Evolutionary conservation across 2,888 invertebrate species (phyloP), one percentile per base, ranked within the genome.

Genomic region (Nemapogon koenigi): DNA sequence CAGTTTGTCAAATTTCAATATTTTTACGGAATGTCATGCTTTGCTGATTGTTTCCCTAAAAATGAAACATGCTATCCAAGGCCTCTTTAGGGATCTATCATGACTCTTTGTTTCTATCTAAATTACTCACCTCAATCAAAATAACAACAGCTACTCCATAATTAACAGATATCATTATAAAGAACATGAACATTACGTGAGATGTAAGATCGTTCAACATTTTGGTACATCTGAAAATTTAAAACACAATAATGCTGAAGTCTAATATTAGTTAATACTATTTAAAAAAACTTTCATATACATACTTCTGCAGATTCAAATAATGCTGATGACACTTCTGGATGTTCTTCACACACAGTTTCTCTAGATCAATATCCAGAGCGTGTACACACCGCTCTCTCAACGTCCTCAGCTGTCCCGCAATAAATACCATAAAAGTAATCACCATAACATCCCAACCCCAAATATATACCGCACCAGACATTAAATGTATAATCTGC

Each of bases 351-450:
- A 54, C 59, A 33, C 52, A 59, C 11, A 46, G 41, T 8, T 37
- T 35, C 11, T 37, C 7, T 38, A 43, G 49, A 0, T 33, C 10
- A 3, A 30, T n/a, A 8, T 52, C 46, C 30, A 63, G 53, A 4
- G 55, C 45, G 14, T 47, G 31, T 2, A 18, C 19, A 19, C 33
- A 33, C 13, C 57, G 49, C 2, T 58, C 18, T 6, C 57, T 50
- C 22, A 59, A 49, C 6, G 66, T 52, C 39, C 50, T 59, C 16
- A 71, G 46, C 42, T 71, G 71, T 11, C 67, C 69, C 17, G 59
- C 53, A 29, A 68, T 62, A 43, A 66, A 69, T 38, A 70, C 63
- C 68, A 71, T 65, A 2, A 62, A 53, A 0, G 65, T 11, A 6
- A 32, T 11, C 7, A 32, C 16, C n/a, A 32, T n/a, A 8, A 18